Conservation (phyloP, 2,888 invertebrate species). For the Ecliptopera silaceata region DNA sequence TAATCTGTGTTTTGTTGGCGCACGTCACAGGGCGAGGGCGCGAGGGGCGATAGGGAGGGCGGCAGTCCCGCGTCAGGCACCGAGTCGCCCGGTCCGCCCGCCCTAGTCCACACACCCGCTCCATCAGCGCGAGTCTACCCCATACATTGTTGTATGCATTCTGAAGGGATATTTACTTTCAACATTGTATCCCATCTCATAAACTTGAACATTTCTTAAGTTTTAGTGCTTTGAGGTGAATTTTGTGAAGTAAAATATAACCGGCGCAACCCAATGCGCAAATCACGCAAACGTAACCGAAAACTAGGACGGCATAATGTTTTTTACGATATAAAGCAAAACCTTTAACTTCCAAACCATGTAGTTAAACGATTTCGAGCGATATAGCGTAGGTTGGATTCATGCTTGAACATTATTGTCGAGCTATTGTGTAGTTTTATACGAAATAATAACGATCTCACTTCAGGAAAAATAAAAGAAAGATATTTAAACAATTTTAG, state of each 20-base stretch:
- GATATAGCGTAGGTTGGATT: too few species aligned
- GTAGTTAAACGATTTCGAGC: too few species aligned
- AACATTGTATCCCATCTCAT: constrained; percentile 19
- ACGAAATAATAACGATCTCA: too few species aligned
- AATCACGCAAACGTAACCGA: constrained; percentile 63
- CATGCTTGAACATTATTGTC: too few species aligned
- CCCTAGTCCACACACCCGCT: constrained; percentile 52
- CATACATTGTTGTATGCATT: constrained; percentile 34
- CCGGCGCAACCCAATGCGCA: constrained; percentile 79
- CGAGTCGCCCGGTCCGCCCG: constrained; percentile 69
- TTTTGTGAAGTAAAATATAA: constrained; percentile 55
- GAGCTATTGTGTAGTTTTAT: too few species aligned
- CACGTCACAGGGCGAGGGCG: constrained; percentile 56
- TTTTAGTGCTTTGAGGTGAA: constrained; percentile 46
- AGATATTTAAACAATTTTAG: too few species aligned
- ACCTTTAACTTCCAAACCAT: background rate
- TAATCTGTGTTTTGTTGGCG: constrained; percentile 78
- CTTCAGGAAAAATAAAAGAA: too few species aligned
- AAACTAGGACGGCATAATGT: constrained; percentile 58
- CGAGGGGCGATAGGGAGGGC: constrained; percentile 59
- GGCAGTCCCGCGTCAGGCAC: constrained; percentile 80
- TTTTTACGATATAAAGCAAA: constrained; percentile 30
- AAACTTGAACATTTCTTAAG: constrained; percentile 21
- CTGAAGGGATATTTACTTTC: constrained; percentile 15
- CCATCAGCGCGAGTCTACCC: constrained; percentile 25